Evolutionary conservation across 2,113 vertebrate genomes (phyloP).

Genomic region (Lagopus muta): DNA sequence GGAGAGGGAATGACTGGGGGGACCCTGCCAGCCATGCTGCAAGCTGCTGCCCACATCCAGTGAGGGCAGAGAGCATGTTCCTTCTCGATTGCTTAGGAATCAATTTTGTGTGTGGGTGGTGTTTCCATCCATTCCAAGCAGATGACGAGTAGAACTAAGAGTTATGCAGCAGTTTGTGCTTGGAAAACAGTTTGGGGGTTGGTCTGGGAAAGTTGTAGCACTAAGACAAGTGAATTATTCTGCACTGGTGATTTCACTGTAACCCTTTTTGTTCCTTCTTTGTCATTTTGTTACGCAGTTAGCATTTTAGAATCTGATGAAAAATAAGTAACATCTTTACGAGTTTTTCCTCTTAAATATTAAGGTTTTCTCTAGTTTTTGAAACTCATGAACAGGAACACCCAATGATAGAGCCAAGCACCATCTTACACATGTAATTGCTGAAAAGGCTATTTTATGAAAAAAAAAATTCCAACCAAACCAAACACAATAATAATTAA

Average conservation of each 20-base stretch:
- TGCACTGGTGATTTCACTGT: background rate
- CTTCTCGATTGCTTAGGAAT: background rate
- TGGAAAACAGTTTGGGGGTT: background rate
- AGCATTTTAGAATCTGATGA: background rate
- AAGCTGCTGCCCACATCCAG: background rate
- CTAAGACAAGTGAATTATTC: background rate
- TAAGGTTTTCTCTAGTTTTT: background rate
- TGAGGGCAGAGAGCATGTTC: background rate
- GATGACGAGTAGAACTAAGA: background rate
- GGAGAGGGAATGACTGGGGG: background rate
- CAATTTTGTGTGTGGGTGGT: background rate
- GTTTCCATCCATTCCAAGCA: rapidly evolving
- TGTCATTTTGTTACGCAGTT: background rate
- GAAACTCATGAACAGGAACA: background rate
- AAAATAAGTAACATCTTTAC: background rate
- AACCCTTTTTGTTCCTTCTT: background rate
- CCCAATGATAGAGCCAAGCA: background rate
- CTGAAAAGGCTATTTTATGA: background rate
- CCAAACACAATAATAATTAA: too few relatives aligned
- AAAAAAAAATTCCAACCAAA: background rate
- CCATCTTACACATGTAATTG: background rate
- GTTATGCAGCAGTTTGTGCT: background rate
- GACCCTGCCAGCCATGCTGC: background rate
- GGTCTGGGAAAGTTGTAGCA: background rate
- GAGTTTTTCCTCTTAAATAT: background rate